phyloP scores from a whole-genome alignment of 2,113 vertebrate genomes.

The Plestiodon gilberti region DNA sequence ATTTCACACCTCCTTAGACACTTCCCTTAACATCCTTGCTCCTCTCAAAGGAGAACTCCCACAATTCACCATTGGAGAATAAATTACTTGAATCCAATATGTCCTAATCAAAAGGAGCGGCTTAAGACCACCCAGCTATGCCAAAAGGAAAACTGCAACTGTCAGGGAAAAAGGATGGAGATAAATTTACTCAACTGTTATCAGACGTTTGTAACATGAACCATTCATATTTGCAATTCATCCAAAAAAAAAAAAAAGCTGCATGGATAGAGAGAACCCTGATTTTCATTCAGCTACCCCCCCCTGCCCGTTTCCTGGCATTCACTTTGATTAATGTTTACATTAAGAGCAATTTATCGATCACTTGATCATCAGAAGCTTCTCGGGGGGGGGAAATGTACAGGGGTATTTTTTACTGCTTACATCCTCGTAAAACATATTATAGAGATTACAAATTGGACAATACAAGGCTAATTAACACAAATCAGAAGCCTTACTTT shows the following conservation, averaged over 20 bases:
- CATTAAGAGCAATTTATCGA: conserved; percentile 71
- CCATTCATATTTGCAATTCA: conserved; percentile 47
- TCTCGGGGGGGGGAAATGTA: conserved; percentile 59
- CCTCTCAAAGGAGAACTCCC: not conserved
- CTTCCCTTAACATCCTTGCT: too few species aligned
- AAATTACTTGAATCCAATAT: not conserved
- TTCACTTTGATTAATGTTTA: conserved; percentile 72
- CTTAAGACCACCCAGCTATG: not conserved
- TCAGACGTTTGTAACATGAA: conserved; percentile 44
- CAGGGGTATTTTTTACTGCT: conserved; percentile 48
- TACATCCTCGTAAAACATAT: conserved; percentile 63
- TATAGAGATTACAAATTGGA: conserved; percentile 63
- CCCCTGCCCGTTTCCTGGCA: conserved; percentile 24
- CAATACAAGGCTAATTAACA: conserved; percentile 72
- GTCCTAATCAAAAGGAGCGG: conserved; percentile 8
- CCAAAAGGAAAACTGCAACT: not conserved
- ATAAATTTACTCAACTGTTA: conserved; percentile 26
- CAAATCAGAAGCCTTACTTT: conserved; percentile 67
- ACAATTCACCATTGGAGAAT: not conserved
- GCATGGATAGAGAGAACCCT: not conserved
- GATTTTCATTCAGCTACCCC: conserved; percentile 29
- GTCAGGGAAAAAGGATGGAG: conserved; percentile 18
- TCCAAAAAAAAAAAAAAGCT: conserved; percentile 27
- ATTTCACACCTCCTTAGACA: not conserved
- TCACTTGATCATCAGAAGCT: conserved; percentile 69